A percentile compares a stretch with the other conserved stretches of the same genome.
Conservation (phyloP, 2,888 invertebrate genomes). For the Chrysolina haemoptera region DNA sequence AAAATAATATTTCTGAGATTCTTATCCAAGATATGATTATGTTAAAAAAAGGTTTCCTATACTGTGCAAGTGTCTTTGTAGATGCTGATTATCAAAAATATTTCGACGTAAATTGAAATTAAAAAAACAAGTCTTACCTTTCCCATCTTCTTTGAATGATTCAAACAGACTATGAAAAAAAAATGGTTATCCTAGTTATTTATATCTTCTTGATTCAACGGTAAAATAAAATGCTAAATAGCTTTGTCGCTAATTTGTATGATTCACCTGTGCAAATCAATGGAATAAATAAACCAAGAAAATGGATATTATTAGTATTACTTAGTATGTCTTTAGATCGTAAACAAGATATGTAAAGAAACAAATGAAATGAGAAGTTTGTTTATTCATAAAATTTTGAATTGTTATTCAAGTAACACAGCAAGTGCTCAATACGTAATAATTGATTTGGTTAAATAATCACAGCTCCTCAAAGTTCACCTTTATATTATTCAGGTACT, state of each 20-base stretch:
- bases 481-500: neutral
- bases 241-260: slow-evolving; percentile 3
- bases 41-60: too few species aligned
- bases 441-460: slow-evolving; percentile 1
- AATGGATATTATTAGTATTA: slow-evolving; percentile 20
- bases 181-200: neutral
- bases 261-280: slow-evolving; percentile 16
- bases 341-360: slow-evolving; percentile 19
- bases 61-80: too few species aligned
- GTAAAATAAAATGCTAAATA: neutral
- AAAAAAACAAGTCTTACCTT: slow-evolving; percentile 13
- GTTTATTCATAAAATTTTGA: slow-evolving; percentile 12
- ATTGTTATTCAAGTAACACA: slow-evolving; percentile 3
- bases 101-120: neutral
- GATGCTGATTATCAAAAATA: neutral
- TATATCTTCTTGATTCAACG: slow-evolving; percentile 6
- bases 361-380: slow-evolving; percentile 1
- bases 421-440: neutral
- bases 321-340: slow-evolving; percentile 4
- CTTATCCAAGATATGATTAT: too few species aligned
- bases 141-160: slow-evolving; percentile 14
- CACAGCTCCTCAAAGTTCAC: neutral
- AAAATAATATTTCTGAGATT: too few species aligned
- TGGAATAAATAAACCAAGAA: slow-evolving; percentile 12
- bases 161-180: slow-evolving; percentile 12